Base-by-base conservation (phyloP, 2,888 invertebrate genomes). In the Agrotis segetum region DNA sequence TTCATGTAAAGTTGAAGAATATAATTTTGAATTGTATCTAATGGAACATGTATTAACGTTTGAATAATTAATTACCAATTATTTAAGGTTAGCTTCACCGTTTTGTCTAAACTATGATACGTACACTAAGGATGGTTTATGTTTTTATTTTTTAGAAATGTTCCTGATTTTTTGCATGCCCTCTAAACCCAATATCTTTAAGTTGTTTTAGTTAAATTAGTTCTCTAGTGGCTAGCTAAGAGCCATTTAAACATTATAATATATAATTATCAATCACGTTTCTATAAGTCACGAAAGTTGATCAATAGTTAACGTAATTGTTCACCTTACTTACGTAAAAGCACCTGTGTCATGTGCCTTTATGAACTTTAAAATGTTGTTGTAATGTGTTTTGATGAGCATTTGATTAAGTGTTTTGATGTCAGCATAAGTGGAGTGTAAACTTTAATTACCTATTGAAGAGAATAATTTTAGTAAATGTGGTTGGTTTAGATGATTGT, bases 191-290 rank as follows among this genome's bases (percentile, higher is more conserved):
- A 14, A 59, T 53, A 19, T 21, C 67, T 67, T 44, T 19, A 52
- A 61, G n/a, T 64, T 67, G 60, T 67, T 74, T 73, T 67, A 79
- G 79, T 70, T 69, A 67, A 49, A 17, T n/a, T n/a, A n/a, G n/a
- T n/a, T n/a, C 58, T 62, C 14, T 50, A n/a, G 21, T 6, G 50
- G 19, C 19, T 21, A 58, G 44, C 34, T 50, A 62, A 66, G 24
- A 21, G 52, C 24, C 24, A 24, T 69, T 64, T 52, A 49, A 19
- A 52, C 14, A 16, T 65, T 61, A 16, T n/a, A n/a, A n/a, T n/a
- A n/a, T n/a, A n/a, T n/a, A n/a, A n/a, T n/a, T n/a, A n/a, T n/a
- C n/a, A 52, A 47, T 63, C 74, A 79, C 24, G 68, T 69, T 69
- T 79, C 49, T 50, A 44, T 64, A 61, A 49, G 49, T 24, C 16